These are phyloP conservation scores for Helicoverpa zea DNA, from an alignment of 1,140 invertebrate species.

Conservation along the genomic window DNA sequence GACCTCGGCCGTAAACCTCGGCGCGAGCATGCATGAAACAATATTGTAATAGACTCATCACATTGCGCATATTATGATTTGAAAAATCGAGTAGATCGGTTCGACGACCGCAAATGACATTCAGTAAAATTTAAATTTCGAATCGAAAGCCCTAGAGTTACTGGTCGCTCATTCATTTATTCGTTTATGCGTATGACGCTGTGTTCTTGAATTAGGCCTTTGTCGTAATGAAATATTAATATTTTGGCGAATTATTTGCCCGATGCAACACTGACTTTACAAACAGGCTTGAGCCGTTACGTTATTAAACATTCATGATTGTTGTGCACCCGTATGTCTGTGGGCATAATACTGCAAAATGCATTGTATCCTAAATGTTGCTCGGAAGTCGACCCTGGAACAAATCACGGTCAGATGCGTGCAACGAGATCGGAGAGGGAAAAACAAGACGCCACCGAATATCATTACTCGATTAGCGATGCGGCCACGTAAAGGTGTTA, in stretches of 20 bases:
- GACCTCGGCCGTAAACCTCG: slow-evolving; percentile 31
- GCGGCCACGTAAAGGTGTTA: background rate
- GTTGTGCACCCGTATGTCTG: slow-evolving; percentile 15
- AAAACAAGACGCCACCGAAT: background rate
- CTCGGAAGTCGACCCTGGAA: background rate
- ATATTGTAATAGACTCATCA: slow-evolving; percentile 38
- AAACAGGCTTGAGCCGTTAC: slow-evolving; percentile 18
- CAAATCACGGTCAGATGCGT: background rate
- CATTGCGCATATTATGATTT: slow-evolving; percentile 37
- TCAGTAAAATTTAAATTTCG: slow-evolving; percentile 39
- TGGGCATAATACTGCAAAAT: slow-evolving; percentile 25
- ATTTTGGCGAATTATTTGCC: slow-evolving; percentile 10
- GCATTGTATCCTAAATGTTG: background rate
- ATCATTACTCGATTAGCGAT: background rate
- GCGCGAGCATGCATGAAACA: slow-evolving; percentile 12
- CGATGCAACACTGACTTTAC: slow-evolving; percentile 14
- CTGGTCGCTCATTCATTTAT: slow-evolving; percentile 27
- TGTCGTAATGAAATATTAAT: slow-evolving; percentile 39
- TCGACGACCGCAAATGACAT: slow-evolving; percentile 29
- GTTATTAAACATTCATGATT: slow-evolving; percentile 25
- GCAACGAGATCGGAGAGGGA: background rate
- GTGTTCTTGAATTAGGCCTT: slow-evolving; percentile 12
- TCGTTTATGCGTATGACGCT: slow-evolving; percentile 24
- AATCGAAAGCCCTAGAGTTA: slow-evolving; percentile 31
- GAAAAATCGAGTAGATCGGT: slow-evolving; percentile 25